phyloP scores from a whole-genome alignment of 2,113 vertebrate species.

The Myanophis thanlyinensis region DNA sequence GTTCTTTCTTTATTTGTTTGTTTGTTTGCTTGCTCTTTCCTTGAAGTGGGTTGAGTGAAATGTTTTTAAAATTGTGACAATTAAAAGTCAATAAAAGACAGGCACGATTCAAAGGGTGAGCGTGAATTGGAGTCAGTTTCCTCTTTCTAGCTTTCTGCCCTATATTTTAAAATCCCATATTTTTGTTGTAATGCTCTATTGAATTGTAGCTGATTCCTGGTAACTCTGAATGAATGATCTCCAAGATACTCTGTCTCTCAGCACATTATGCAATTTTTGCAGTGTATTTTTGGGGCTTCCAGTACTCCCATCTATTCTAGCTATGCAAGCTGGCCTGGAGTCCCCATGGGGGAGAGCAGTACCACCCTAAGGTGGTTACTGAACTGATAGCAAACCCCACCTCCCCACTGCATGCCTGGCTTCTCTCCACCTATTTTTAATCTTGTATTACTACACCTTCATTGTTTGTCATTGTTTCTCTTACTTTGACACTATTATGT shows the following conservation, averaged over 20 bases:
- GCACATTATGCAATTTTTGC: not conserved
- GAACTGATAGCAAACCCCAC: not conserved
- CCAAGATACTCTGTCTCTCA: not conserved
- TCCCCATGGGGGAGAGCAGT: not conserved
- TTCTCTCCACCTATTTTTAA: not conserved
- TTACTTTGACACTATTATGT: not conserved
- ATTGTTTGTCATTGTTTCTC: not conserved
- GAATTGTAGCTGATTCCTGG: not conserved
- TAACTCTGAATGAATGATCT: not conserved
- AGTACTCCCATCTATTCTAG: not conserved
- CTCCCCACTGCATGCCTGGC: not conserved
- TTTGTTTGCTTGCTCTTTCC: too few relatives aligned
- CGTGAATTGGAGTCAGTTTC: too few relatives aligned
- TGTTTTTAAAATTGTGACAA: not conserved
- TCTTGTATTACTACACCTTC: not conserved
- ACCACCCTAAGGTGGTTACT: not conserved
- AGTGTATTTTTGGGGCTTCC: not conserved
- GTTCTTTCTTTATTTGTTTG: too few relatives aligned
- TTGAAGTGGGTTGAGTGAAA: not conserved
- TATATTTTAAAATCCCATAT: not conserved
- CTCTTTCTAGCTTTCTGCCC: not conserved
- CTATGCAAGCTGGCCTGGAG: not conserved
- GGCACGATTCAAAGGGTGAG: not conserved
- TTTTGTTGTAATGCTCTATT: not conserved
- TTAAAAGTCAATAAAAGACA: not conserved